phyloP scores from a whole-genome alignment of 2,888 invertebrate species.

The Ecdyonurus torrentis region DNA sequence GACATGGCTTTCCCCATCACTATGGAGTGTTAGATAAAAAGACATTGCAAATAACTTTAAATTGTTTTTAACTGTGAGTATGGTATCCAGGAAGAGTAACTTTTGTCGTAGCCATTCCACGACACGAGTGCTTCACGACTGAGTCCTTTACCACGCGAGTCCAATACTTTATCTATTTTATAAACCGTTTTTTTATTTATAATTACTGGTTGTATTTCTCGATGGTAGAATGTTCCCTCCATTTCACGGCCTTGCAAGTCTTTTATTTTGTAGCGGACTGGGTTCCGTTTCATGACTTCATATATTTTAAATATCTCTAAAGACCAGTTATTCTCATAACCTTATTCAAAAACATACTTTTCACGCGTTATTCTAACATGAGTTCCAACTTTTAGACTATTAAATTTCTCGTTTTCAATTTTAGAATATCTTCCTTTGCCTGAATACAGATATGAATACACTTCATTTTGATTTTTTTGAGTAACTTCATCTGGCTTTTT shows the following conservation, averaged over 20 bases:
- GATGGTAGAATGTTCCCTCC: conserved; percentile 16
- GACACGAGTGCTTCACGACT: conserved; percentile 14
- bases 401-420: neutral
- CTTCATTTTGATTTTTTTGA: neutral
- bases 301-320: conserved; percentile 17
- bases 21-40: conserved; percentile 16
- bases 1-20: conserved; percentile 16
- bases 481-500: neutral
- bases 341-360: conserved; percentile 14
- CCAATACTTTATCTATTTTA: conserved; percentile 15
- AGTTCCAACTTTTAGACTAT: conserved; percentile 7
- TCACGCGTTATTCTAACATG: conserved; percentile 13
- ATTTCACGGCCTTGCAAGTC: conserved; percentile 16
- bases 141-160: conserved; percentile 9
- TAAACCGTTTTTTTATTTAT: conserved; percentile 7
- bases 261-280: conserved; percentile 16
- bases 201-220: conserved; percentile 14
- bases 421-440: neutral
- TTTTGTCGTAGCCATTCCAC: conserved; percentile 17
- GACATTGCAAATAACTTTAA: conserved; percentile 9
- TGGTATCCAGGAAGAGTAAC: conserved; percentile 16
- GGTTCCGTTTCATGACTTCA: conserved; percentile 10
- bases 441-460: neutral
- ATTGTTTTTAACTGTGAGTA: neutral
- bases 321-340: conserved; percentile 15